These are phyloP conservation scores for Capitulum mitella DNA, from an alignment of 2,888 invertebrate species.

Conservation along the genomic window DNA sequence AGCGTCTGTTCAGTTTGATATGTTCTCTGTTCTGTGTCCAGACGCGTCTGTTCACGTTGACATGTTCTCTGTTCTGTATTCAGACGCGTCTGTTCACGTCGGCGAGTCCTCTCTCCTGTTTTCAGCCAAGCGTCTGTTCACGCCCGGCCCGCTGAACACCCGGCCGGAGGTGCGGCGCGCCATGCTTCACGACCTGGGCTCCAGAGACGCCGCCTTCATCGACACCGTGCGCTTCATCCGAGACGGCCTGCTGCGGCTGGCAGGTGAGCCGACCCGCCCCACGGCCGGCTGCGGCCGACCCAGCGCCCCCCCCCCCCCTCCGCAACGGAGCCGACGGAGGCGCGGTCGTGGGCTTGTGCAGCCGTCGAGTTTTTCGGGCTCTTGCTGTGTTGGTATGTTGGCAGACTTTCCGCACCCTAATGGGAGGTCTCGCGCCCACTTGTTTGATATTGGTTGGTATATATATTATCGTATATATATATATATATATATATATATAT, in stretches of 20 bases:
- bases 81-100: no score
- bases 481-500: not conserved
- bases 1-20: no score
- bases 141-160: conserved; percentile 44
- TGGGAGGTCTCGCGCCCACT: no score
- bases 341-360: not conserved
- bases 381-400: no score
- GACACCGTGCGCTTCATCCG: conserved; percentile 41
- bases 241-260: conserved; percentile 41
- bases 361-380: no score
- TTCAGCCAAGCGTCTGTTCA: conserved; percentile 42
- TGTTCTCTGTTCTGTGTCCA: no score
- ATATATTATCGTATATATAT: not conserved
- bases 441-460: not conserved
- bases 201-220: conserved; percentile 43
- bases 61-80: no score
- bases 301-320: not conserved
- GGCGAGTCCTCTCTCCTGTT: no score
- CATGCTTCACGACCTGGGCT: conserved; percentile 44
- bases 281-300: not conserved
- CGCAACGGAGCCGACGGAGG: not conserved
- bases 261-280: conserved; percentile 42
- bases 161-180: conserved; percentile 43
- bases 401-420: no score
- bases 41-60: no score